Conservation (phyloP, 2,113 vertebrate species). For the Gavialis gangeticus region DNA sequence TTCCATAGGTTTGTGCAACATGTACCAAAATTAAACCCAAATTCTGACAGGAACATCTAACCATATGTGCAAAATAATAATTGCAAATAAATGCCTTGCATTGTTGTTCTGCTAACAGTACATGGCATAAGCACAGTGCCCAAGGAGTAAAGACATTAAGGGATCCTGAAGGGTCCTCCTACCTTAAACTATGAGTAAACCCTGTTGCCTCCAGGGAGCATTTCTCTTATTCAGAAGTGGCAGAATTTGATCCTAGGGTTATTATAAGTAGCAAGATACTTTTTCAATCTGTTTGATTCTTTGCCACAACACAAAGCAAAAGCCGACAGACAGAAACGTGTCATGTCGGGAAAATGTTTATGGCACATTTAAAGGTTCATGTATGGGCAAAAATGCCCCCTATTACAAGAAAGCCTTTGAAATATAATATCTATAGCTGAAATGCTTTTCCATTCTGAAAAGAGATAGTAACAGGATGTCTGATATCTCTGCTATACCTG, state of each 20-base stretch:
- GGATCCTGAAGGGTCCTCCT: background rate
- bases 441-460: background rate
- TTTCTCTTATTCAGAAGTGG: background rate
- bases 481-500: background rate
- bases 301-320: background rate
- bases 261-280: background rate
- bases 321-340: background rate
- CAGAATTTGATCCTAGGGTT: background rate
- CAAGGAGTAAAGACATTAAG: background rate
- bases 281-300: background rate
- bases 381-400: background rate
- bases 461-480: background rate
- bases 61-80: background rate
- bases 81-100: background rate
- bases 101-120: background rate
- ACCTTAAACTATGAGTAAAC: background rate
- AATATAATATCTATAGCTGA: background rate
- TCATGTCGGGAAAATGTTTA: background rate
- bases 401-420: background rate
- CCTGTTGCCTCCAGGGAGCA: background rate
- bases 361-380: background rate
- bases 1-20: background rate
- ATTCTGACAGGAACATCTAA: background rate
- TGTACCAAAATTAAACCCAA: background rate
- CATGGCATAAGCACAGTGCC: background rate